Base-by-base conservation (phyloP, 1,140 invertebrate species). In the Drosophila ficusphila region DNA sequence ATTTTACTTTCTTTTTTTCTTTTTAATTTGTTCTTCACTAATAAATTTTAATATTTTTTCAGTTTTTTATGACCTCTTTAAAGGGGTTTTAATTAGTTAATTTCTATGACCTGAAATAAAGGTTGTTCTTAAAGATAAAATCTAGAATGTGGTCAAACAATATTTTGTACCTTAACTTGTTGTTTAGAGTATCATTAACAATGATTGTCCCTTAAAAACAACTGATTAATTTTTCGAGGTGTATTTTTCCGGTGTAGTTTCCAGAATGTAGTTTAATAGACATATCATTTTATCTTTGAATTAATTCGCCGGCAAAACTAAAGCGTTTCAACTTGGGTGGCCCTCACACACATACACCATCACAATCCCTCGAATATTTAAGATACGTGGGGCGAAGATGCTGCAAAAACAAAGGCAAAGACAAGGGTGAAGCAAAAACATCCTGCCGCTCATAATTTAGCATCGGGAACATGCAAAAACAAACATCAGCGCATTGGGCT, bases 381-480 rank as follows among this genome's bases (percentile, higher is more conserved):
- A 25, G 41, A 42, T 25, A 12, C 41, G 25, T 23, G 21, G n/a
- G 21, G 41, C 41, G 5, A 29, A 44, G 38, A 72, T 58, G 49
- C 60, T 52, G 60, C 60, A 61, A 46, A 54, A 52, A 49, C 5
- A 38, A 54, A 42, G 34, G 47, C 9, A 0, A 39, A 68, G n/a
- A n/a, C n/a, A 11, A 19, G 18, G 9, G 38, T 5, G 7, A 42
- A 60, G 52, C 39, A 67, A 67, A 74, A 67, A 57, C 70, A 85
- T 83, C 75, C 79, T 83, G 70, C 44, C 31, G 53, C 54, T 64
- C 73, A 88, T 81, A 81, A 86, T 74, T 81, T 86, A 74, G 81
- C 52, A 81, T 88, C 62, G 79, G 72, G 68, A 81, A 77, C 82
- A 81, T 88, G 81, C 81, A 88, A 88, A 86, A 88, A 88, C 81